phyloP scores from a whole-genome alignment of 1,140 invertebrate species.

The Trachymyrmex cornetzi region DNA sequence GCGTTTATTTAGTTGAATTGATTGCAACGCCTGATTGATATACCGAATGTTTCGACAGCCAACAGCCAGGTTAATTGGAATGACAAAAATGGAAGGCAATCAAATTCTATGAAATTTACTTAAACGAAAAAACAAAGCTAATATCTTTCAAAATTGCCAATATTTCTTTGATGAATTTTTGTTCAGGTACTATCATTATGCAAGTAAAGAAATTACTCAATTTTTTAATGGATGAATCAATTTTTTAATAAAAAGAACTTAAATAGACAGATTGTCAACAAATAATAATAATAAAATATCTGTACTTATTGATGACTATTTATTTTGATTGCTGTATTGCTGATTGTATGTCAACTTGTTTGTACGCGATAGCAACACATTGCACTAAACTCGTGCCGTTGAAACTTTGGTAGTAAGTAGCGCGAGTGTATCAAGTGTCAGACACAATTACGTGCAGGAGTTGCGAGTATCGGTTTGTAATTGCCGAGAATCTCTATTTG shows the following conservation, averaged over 20 bases:
- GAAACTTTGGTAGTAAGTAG: slow-evolving; percentile 71
- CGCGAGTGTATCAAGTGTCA: slow-evolving; percentile 66
- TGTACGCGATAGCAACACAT: slow-evolving; percentile 5
- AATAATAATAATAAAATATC: not conserved
- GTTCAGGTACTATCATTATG: not conserved
- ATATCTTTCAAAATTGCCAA: not conserved
- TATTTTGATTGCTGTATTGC: not conserved
- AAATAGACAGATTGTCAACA: not conserved
- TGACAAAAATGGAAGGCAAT: not conserved
- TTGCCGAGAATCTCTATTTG: slow-evolving; percentile 66
- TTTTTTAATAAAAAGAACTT: not conserved
- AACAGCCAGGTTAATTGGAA: not conserved
- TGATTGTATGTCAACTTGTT: not conserved
- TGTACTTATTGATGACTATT: not conserved
- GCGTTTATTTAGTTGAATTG: slow-evolving; percentile 20
- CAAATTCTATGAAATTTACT: slow-evolving; percentile 26
- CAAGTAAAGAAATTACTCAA: not conserved
- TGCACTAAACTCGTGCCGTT: slow-evolving; percentile 12
- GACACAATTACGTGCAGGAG: slow-evolving; percentile 72
- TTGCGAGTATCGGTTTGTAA: slow-evolving; percentile 64
- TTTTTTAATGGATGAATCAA: not conserved
- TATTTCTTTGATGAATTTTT: not conserved
- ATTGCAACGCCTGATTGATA: slow-evolving; percentile 30
- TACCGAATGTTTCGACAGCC: slow-evolving; percentile 27
- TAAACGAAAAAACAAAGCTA: not conserved